These are phyloP conservation scores for Regulus satrapa DNA, from an alignment of 2,113 vertebrate genomes.

Conservation along the genomic window DNA sequence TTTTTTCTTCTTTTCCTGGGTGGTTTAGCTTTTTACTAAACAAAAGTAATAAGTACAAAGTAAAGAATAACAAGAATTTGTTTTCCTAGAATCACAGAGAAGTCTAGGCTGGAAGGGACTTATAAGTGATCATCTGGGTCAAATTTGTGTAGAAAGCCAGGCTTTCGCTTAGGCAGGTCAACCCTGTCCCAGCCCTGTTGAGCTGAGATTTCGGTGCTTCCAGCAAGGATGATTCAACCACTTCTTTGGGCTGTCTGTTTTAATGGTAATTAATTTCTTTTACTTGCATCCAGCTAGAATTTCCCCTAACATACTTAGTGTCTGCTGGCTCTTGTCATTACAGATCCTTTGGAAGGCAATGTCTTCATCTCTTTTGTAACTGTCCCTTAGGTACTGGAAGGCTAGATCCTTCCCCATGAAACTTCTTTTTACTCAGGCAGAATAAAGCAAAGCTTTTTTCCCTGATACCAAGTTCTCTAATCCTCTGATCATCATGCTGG, in stretches of 20 bases:
- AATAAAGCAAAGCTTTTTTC: background rate
- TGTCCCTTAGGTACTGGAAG: background rate
- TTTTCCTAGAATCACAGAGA: background rate
- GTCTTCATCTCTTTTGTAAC: background rate
- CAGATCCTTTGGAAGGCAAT: background rate
- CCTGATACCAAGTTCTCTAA: background rate
- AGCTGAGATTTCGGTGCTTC: background rate
- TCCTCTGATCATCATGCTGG: background rate
- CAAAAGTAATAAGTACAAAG: background rate
- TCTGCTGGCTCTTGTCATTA: background rate
- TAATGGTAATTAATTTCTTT: background rate
- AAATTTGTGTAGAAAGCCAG: background rate
- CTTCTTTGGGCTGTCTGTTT: background rate
- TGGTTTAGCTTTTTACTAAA: background rate
- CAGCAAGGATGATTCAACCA: background rate
- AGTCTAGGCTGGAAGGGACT: background rate
- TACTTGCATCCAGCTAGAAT: background rate
- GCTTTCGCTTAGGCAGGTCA: background rate
- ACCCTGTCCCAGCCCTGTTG: background rate
- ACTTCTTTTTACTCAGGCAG: background rate
- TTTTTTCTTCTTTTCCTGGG: background rate
- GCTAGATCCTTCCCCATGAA: background rate
- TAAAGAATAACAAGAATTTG: background rate
- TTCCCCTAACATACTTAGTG: background rate
- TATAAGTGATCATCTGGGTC: background rate